These are phyloP conservation scores for Acanthosepion lycidas DNA, from an alignment of 2,888 invertebrate species.

Conservation along the genomic window DNA sequence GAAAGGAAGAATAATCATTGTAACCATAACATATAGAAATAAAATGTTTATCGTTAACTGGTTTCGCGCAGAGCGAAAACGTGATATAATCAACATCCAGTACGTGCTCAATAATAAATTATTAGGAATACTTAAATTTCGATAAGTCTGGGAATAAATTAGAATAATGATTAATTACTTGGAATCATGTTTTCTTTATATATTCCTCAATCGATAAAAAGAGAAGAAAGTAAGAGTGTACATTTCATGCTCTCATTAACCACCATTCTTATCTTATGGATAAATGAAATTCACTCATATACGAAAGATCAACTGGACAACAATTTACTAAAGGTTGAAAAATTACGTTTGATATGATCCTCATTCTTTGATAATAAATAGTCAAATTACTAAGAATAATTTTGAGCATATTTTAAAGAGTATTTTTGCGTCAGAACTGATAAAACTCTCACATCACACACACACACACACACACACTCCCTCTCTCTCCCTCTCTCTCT, in stretches of 20 bases:
- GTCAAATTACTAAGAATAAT: neutral
- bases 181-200: neutral
- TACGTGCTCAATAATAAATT: neutral
- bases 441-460: neutral
- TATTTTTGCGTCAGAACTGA: neutral
- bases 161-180: too few species aligned
- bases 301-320: neutral
- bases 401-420: neutral
- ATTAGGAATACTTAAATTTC: neutral
- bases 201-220: neutral
- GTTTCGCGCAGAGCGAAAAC: neutral
- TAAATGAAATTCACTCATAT: neutral
- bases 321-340: neutral
- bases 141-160: neutral
- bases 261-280: neutral
- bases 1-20: too few species aligned
- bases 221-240: neutral
- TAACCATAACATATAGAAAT: neutral
- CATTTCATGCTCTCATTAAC: neutral
- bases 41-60: neutral
- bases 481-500: too few species aligned
- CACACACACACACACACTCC: too few species aligned
- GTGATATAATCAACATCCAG: neutral
- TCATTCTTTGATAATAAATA: neutral
- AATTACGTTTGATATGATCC: neutral